phyloP scores from a whole-genome alignment of 1,140 invertebrate species.

The Scylla paramamosain region DNA sequence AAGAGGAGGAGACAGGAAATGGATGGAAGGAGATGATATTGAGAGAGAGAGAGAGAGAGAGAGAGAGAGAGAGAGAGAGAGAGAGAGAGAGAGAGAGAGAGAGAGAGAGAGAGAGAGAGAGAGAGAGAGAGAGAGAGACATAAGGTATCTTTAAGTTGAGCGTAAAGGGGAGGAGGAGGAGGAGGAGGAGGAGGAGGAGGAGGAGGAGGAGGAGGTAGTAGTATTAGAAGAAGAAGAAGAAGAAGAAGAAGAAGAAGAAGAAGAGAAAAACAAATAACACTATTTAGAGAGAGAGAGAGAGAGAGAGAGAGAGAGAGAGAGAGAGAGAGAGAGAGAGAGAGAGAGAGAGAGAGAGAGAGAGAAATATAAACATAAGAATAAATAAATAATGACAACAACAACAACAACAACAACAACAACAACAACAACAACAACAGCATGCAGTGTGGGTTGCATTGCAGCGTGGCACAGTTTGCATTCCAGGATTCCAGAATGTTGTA shows the following conservation, averaged over 20 bases:
- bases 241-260: background rate
- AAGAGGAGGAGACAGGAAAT: no score
- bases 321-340: background rate
- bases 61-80: no score
- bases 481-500: no score
- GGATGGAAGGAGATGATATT: no score
- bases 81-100: no score
- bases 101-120: no score
- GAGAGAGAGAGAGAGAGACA: constrained; percentile 7
- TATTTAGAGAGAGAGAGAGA: background rate
- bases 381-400: background rate
- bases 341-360: background rate
- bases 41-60: no score
- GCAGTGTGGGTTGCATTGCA: no score
- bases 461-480: no score
- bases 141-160: background rate
- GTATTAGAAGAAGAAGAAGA: background rate
- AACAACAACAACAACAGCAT: no score
- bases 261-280: no score
- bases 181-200: background rate
- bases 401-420: background rate
- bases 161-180: no score
- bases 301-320: background rate
- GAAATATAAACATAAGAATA: background rate
- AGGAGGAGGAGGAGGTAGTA: background rate